phyloP scores from a whole-genome alignment of 2,888 invertebrate genomes.

The Lapara coniferarum region DNA sequence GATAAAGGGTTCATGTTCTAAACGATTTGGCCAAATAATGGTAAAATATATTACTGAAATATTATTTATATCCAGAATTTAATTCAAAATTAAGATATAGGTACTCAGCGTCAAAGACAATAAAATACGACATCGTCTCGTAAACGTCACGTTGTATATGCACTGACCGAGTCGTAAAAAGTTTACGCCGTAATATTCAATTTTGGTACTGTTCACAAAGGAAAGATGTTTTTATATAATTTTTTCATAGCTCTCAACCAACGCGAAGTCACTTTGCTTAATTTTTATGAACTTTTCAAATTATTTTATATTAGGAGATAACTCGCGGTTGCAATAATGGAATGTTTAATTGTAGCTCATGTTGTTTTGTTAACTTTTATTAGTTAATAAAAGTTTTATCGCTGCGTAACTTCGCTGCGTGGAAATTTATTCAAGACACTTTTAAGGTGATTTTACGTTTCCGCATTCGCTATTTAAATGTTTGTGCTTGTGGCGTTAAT shows the following conservation, averaged over 20 bases:
- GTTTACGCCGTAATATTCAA: neutral
- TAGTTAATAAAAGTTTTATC: slow-evolving; percentile 54
- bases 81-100: neutral
- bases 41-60: too few species aligned
- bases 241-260: slow-evolving; percentile 6
- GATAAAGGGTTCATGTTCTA: too few species aligned
- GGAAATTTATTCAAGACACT: slow-evolving; percentile 48
- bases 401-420: slow-evolving; percentile 42
- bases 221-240: slow-evolving; percentile 15
- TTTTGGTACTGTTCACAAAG: slow-evolving; percentile 10
- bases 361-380: slow-evolving; percentile 55
- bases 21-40: too few species aligned
- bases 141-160: slow-evolving; percentile 32
- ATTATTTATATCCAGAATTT: neutral
- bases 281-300: slow-evolving; percentile 25
- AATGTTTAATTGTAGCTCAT: slow-evolving; percentile 3
- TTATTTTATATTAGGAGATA: slow-evolving; percentile 12
- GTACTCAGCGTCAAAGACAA: neutral
- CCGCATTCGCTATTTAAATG: slow-evolving; percentile 39
- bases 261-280: neutral
- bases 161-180: neutral
- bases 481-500: slow-evolving; percentile 44
- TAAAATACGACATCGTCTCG: slow-evolving; percentile 29
- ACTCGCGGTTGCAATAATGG: neutral
- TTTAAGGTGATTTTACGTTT: slow-evolving; percentile 48